Evolutionary conservation across 2,797 vertebrate genomes (phyloP).

Genomic region (Myotis pilosus): DNA sequence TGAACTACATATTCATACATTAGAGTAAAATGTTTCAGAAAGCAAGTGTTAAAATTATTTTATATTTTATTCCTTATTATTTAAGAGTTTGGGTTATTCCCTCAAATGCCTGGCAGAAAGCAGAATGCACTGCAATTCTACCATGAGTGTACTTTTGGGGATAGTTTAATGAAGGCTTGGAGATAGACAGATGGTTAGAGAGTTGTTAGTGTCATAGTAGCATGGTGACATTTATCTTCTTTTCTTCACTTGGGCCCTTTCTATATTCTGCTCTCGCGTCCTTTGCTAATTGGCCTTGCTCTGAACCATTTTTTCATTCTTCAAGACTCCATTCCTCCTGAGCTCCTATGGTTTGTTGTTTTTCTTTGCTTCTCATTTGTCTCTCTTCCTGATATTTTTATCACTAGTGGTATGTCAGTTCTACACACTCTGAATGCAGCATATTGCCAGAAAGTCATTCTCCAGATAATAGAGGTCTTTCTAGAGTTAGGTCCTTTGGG

Average conservation of each 20-base stretch:
- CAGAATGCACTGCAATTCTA: background rate
- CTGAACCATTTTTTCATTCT: background rate
- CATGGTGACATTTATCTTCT: background rate
- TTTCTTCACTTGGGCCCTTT: background rate
- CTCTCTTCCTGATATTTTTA: background rate
- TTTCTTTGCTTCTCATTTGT: background rate
- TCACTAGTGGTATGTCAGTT: background rate
- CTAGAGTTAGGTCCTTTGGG: background rate
- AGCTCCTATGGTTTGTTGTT: background rate
- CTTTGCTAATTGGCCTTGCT: background rate
- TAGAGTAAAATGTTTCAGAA: background rate
- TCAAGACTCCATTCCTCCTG: background rate
- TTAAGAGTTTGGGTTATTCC: background rate
- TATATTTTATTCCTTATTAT: background rate
- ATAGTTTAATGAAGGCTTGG: background rate
- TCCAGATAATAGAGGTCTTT: background rate
- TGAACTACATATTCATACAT: background rate
- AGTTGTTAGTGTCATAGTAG: background rate
- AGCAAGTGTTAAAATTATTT: background rate
- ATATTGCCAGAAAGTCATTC: background rate
- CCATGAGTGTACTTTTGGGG: background rate
- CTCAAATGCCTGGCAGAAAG: background rate
- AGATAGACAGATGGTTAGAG: background rate
- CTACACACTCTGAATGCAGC: background rate
- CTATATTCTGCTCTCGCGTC: background rate